Percentiles rank a stretch among this genome's conserved stretches.
Evolutionary conservation across 2,888 invertebrate genomes (phyloP).

Genomic region (Halictus ligatus): DNA sequence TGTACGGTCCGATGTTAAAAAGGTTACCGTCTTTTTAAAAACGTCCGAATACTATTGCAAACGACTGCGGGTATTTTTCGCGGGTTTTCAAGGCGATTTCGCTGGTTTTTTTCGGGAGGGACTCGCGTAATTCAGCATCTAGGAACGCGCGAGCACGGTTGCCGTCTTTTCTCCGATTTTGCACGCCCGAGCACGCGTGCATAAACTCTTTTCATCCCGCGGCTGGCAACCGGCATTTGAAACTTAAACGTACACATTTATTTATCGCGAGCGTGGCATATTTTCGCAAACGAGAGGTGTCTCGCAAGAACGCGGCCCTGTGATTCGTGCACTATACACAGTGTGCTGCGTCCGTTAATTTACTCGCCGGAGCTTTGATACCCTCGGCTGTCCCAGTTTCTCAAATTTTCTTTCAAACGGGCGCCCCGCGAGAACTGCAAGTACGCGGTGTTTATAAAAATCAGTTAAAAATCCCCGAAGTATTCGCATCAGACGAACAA

Average conservation of each 20-base stretch:
- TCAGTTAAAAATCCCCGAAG: background rate
- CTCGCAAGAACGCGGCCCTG: conserved; percentile 4
- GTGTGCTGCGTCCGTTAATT: conserved; percentile 44
- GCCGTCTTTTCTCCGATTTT: conserved; percentile 46
- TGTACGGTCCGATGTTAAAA: too few relatives aligned
- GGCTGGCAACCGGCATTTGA: conserved; percentile 23
- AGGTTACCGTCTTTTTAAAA: background rate
- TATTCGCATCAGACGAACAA: background rate
- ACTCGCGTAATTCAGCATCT: conserved; percentile 34
- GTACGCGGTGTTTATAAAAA: background rate
- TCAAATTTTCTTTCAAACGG: background rate
- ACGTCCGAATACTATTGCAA: background rate
- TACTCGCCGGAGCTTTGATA: conserved; percentile 40
- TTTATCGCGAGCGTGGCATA: conserved; percentile 38
- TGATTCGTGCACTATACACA: conserved; percentile 11
- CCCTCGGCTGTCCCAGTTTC: conserved; percentile 34
- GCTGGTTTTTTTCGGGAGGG: conserved; percentile 18
- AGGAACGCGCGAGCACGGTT: conserved; percentile 10
- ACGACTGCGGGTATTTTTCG: conserved; percentile 12
- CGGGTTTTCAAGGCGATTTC: conserved; percentile 35
- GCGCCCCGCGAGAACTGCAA: background rate
- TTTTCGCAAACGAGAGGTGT: conserved; percentile 27
- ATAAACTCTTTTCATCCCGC: conserved; percentile 47
- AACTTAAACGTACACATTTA: conserved; percentile 50
- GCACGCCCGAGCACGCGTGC: conserved; percentile 46